These are phyloP conservation scores for Delphinus delphis DNA, from an alignment of 2,113 vertebrate species.

Conservation along the genomic window DNA sequence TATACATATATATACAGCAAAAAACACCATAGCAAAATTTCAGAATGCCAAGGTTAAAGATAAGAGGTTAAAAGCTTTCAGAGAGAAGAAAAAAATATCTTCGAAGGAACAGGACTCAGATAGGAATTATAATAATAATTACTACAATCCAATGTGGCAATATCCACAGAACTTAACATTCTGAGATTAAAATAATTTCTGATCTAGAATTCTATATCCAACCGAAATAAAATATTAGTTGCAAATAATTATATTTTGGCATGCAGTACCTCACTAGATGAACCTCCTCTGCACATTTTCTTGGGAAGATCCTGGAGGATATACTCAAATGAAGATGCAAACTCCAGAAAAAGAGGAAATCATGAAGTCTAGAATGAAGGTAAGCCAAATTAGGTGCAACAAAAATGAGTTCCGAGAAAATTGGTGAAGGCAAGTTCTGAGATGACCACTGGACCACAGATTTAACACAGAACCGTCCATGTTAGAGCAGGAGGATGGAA, in stretches of 20 bases:
- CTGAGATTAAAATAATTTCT: background rate
- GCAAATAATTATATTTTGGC: background rate
- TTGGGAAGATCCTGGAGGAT: background rate
- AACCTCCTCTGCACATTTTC: background rate
- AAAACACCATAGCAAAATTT: background rate
- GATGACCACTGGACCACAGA: background rate
- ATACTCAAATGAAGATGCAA: background rate
- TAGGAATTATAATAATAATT: too few relatives aligned
- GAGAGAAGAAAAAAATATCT: background rate
- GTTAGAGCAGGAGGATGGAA: background rate
- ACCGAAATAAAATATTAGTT: background rate
- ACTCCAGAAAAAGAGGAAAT: background rate
- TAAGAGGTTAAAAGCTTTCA: background rate
- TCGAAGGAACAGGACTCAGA: background rate
- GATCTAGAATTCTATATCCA: background rate
- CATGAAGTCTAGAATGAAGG: background rate
- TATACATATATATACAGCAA: too few relatives aligned
- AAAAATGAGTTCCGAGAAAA: background rate
- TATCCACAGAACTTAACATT: background rate
- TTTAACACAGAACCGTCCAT: accelerated
- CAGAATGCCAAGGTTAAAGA: background rate
- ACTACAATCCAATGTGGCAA: too few relatives aligned
- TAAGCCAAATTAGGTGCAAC: too few relatives aligned
- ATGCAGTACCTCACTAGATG: background rate
- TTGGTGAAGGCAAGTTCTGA: background rate